Base-by-base conservation (phyloP, 2,797 vertebrate genomes). In the Sebastes matsubarae region DNA sequence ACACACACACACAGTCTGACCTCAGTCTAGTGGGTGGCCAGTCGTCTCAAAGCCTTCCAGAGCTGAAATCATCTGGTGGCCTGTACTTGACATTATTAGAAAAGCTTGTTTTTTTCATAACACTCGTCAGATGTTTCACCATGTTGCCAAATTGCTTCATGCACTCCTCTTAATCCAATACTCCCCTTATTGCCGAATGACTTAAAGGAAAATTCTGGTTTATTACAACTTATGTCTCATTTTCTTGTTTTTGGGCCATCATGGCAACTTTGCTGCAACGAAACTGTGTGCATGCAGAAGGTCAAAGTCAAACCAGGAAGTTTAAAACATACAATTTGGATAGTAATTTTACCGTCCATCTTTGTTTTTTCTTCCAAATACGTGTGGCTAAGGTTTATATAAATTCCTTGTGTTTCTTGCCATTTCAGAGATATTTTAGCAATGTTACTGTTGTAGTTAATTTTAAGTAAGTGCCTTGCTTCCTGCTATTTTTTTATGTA, bases 1-100 rank as follows among this genome's bases (percentile, higher is more conserved):
- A 72, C 72, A 66, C 16, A n/a, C 61, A 63, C 29, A 75, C 68
- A 67, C 73, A 87, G 68, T 68, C 87, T 87, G 83, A 88, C 81
- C 82, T 87, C 81, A 89, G 68, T 82, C 65, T 69, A 36, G 79
- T 92, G 91, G 91, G 91, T 94, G 93, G 92, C 68, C 89, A n/a
- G 30, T 79, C 38, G 5, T 81, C 77, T 88, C 58, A 87, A 81
- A 87, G 74, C 24, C 76, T 81, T 75, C 77, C 83, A 81, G 58
- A 82, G 69, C 70, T 87, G 80, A 87, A 92, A 83, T 92, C 85
- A 86, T 87, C 73, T 59, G 68, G 82, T 86, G 79, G 78, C 80
- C 79, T 89, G 75, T 71, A 55, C 65, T 90, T 90, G 86, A 89
- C 80, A 67, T 86, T 76, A 77, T 82, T 74, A 82, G 38, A 55